Conservation (phyloP, 1,140 invertebrate genomes). For the Caenorhabditis elegans region WBcel235 BX284606.5:16887501-16888000, state of each 20-base stretch:
- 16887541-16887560: no score
- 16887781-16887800: constrained; percentile 70
- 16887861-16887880: constrained; percentile 72
- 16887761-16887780: constrained; percentile 38
- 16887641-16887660: no score
- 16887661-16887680: no score
- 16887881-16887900: constrained; percentile 77
- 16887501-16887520: constrained; percentile 75
- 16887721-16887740: no score
- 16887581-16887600: background rate
- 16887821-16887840: constrained; percentile 83
- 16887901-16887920: constrained; percentile 75
- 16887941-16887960: constrained; percentile 67
- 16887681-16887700: no score
- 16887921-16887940: constrained; percentile 73
- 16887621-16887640: no score
- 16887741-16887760: background rate
- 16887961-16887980: constrained; percentile 59
- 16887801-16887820: constrained; percentile 86
- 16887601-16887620: no score
- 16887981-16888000: constrained; percentile 65
- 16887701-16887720: no score
- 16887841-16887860: constrained; percentile 72
- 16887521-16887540: constrained; percentile 73
- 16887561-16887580: no score